Base-by-base conservation (phyloP, 2,888 invertebrate genomes). In the Melieria picta region DNA sequence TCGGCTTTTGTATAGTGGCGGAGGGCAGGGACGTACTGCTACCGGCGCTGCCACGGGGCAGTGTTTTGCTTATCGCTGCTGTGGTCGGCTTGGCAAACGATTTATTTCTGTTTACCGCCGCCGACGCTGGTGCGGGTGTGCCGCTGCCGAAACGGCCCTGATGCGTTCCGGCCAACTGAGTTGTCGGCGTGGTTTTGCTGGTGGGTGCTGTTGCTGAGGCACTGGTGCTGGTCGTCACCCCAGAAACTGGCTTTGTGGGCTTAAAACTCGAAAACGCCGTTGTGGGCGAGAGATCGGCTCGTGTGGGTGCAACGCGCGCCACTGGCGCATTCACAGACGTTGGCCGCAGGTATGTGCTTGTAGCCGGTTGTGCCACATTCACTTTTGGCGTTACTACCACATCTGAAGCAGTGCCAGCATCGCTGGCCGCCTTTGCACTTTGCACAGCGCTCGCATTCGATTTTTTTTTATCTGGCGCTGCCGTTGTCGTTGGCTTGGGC, bases 281-380 rank as follows among this genome's bases (percentile, higher is more conserved):
- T 10, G 83, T 77, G n/a, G 84, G 80, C 7, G 83, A 80, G 61
- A 81, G 76, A 71, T 86, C 85, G 5, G 86, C 81, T 63, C 85
- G 82, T 6, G 83, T 84, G 55, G 86, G 87, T 0, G 88, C 85
- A 30, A 87, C 85, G 30, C 87, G 81, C 5, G 86, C 86, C 68
- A 87, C 83, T 5, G 93, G 93, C 50, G 91, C 89, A 80, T 93
- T 93, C 0, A 93, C 89, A 0, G 91, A 90, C 7, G 93, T 91
- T 0, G 94, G 92, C 77, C 91, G 90, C 69, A 94, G 89, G 82
- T 94, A 94, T 11, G 73, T 48, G 30, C 5, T 60, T 13, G 65
- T 50, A 6, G 63, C 5, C 48, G 64, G 4, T 55, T 70, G 63
- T n/a, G 13, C 7, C 7, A 43, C 52, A 7, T 58, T 52, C 10